Evolutionary conservation across 2,888 invertebrate genomes (phyloP).

Genomic region (Drosophila mayaguana): DNA sequence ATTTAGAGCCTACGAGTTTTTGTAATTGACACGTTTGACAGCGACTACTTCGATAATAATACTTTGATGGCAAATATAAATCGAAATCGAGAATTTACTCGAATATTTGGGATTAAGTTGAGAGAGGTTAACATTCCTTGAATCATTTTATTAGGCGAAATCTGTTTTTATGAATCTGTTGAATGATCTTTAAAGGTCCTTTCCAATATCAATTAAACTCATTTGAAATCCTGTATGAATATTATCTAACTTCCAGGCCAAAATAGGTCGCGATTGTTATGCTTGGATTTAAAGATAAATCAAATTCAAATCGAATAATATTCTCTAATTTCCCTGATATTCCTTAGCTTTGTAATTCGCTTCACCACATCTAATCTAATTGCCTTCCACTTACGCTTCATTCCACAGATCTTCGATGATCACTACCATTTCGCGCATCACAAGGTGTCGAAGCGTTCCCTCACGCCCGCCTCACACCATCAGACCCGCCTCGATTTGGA

Average conservation of each 20-base stretch:
- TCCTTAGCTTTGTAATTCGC: not conserved
- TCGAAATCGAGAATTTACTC: not conserved
- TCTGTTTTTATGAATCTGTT: too few relatives aligned
- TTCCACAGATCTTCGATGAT: slow-evolving; percentile 92
- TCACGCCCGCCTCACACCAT: slow-evolving; percentile 89
- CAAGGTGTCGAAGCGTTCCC: slow-evolving; percentile 91
- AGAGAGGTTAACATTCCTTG: too few relatives aligned
- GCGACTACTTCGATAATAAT: not conserved
- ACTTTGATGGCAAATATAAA: not conserved
- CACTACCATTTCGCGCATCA: slow-evolving; percentile 94
- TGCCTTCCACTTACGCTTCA: not conserved
- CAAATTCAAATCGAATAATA: not conserved
- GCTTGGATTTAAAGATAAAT: not conserved
- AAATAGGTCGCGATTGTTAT: too few relatives aligned
- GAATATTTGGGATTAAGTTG: not conserved
- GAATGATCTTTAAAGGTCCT: not conserved
- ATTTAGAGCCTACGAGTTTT: too few relatives aligned
- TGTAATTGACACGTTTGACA: not conserved
- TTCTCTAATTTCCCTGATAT: not conserved
- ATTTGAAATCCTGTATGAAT: too few relatives aligned
- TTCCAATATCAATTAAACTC: not conserved
- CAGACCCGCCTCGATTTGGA: slow-evolving; percentile 90
- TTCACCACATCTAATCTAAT: not conserved
- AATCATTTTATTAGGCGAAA: too few relatives aligned
- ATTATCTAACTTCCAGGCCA: too few relatives aligned